A percentile compares a stretch with the other conserved stretches of the same genome.
Evolutionary conservation across 1,140 invertebrate genomes (phyloP).

Genomic region (Hycleus phaleratus): DNA sequence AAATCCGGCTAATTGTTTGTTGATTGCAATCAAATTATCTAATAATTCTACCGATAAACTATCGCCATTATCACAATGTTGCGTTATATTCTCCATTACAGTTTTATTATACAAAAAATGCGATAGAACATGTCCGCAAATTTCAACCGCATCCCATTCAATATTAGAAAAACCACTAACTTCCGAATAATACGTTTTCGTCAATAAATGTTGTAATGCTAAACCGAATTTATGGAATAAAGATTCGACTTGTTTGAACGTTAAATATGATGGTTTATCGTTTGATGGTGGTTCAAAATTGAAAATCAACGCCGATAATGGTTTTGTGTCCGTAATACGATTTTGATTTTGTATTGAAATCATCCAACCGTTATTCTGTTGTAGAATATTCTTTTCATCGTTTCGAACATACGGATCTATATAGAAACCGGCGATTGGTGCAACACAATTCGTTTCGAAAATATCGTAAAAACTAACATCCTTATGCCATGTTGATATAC

Average conservation of each 20-base stretch:
- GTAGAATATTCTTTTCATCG: conserved; percentile 51
- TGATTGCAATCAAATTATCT: conserved; percentile 52
- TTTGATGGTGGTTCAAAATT: conserved; percentile 62
- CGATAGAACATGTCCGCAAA: conserved; percentile 71
- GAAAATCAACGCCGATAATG: conserved; percentile 72
- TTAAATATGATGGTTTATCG: conserved; percentile 59
- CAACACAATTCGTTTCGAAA: conserved; percentile 57
- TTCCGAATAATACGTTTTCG: conserved; percentile 71
- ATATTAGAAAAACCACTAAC: conserved; percentile 76
- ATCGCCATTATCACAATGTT: conserved; percentile 67
- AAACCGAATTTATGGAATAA: conserved; percentile 83
- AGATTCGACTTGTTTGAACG: conserved; percentile 63
- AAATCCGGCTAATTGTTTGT: conserved; percentile 68
- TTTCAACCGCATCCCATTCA: conserved; percentile 83
- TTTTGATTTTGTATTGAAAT: conserved; percentile 61
- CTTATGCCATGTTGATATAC: conserved; percentile 69
- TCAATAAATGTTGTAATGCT: conserved; percentile 72
- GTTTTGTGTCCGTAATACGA: conserved; percentile 50
- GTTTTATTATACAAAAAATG: conserved; percentile 71
- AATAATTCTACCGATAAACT: conserved; percentile 58
- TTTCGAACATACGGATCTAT: conserved; percentile 70
- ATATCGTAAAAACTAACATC: conserved; percentile 81
- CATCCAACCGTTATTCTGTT: conserved; percentile 58
- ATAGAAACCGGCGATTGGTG: conserved; percentile 71
- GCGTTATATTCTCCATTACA: conserved; percentile 59